Conservation (phyloP, 2,797 vertebrate genomes). For the Clarias pachynema region DNA sequence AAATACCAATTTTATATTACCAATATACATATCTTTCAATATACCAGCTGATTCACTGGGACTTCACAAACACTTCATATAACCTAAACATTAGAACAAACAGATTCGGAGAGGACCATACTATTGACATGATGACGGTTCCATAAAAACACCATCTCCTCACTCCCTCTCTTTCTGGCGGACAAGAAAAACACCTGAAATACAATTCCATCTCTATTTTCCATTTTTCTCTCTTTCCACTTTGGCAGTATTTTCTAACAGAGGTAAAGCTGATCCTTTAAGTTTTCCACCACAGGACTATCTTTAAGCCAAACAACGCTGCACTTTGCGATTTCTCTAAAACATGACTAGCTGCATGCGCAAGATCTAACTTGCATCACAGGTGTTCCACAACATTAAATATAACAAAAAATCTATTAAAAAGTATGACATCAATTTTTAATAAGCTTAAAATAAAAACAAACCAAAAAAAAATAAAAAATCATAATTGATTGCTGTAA, state of each 20-base stretch:
- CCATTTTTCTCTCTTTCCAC: not conserved
- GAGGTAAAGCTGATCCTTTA: not conserved
- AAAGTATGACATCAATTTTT: not conserved
- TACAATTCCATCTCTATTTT: not conserved
- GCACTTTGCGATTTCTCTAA: not conserved
- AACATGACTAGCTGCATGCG: not conserved
- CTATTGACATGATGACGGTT: not conserved
- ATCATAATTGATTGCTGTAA: not conserved
- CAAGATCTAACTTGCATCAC: not conserved
- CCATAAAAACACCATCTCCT: not conserved
- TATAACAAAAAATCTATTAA: not conserved
- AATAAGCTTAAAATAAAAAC: not conserved
- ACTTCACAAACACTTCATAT: not conserved
- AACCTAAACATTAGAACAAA: not conserved
- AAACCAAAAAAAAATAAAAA: too few relatives aligned
- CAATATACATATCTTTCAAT: not conserved
- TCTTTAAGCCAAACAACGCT: not conserved
- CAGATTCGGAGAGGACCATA: too few relatives aligned
- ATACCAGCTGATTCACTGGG: not conserved
- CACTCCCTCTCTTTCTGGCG: not conserved
- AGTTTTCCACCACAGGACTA: not conserved
- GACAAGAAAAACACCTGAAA: not conserved
- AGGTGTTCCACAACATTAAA: not conserved
- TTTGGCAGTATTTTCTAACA: slow-evolving; percentile 26
- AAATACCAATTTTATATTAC: too few relatives aligned